Evolutionary conservation across 2,113 vertebrate species (phyloP).

Genomic region (Spilogale gracilis): DNA sequence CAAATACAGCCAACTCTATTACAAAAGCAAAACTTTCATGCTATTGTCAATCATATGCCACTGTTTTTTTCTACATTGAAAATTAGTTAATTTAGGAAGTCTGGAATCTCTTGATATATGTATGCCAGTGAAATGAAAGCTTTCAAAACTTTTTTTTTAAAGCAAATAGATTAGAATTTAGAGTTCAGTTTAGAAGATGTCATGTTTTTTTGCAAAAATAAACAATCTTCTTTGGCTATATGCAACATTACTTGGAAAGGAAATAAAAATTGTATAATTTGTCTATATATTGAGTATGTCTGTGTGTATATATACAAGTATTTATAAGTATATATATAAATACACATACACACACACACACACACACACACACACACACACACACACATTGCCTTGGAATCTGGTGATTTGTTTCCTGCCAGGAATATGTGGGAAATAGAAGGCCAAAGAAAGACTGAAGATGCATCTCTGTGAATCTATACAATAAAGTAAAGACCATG

Average conservation of each 20-base stretch:
- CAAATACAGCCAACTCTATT: neutral
- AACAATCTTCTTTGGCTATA: neutral
- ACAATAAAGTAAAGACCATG: neutral
- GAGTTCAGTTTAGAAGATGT: neutral
- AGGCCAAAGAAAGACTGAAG: neutral
- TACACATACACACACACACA: too few relatives aligned
- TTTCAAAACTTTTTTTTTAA: neutral
- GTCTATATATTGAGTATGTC: neutral
- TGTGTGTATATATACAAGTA: neutral
- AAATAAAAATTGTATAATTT: neutral
- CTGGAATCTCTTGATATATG: neutral
- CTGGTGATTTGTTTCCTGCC: neutral
- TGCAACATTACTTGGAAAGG: neutral
- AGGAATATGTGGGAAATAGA: neutral
- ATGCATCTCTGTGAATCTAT: neutral
- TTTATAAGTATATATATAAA: too few relatives aligned
- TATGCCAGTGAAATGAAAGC: neutral
- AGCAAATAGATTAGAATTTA: neutral
- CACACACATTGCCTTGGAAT: neutral
- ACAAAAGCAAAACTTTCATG: neutral
- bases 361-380: too few relatives aligned
- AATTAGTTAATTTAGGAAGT: neutral
- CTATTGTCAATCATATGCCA: neutral
- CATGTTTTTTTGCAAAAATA: slow-evolving; percentile 39
- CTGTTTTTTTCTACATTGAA: neutral